Percentiles rank a stretch among this genome's conserved stretches.
These are phyloP conservation scores for Strongylocentrotus purpuratus DNA, from an alignment of 35 echinoderm and acorn worm genomes.

Conservation along the genomic window DNA sequence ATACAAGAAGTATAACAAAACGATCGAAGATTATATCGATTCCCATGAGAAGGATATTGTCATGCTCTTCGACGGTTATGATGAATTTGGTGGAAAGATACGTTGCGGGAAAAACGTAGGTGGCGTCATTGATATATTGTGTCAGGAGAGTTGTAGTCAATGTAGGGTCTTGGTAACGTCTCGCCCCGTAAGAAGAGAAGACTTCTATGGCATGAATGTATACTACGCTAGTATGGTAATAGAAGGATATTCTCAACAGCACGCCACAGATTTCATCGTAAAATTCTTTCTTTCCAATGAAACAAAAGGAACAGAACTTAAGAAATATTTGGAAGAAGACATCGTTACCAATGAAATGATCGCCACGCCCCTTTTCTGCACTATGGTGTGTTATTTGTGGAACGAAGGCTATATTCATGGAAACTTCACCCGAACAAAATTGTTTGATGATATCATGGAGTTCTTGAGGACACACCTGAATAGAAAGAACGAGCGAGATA, in stretches of 20 bases:
- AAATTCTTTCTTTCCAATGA: conserved; percentile 9
- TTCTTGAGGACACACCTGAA: not conserved
- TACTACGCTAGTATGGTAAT: conserved; percentile 3
- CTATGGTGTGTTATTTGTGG: conserved; percentile 40
- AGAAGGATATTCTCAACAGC: conserved; percentile 7
- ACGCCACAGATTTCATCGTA: not conserved
- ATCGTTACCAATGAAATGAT: conserved; percentile 4
- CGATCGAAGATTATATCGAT: not conserved
- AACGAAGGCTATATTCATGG: not conserved
- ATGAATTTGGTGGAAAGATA: conserved; percentile 1
- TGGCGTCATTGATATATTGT: not conserved
- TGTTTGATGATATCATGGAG: not conserved
- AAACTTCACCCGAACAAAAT: not conserved
- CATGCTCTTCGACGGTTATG: conserved; percentile 33
- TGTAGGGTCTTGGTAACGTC: not conserved
- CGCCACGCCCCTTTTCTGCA: not conserved
- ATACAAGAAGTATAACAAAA: too few relatives aligned
- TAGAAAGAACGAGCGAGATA: not conserved
- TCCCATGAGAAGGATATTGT: conserved; percentile 1
- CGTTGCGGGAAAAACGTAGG: not conserved
- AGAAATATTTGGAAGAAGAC: not conserved
- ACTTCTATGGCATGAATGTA: not conserved
- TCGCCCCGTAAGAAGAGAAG: not conserved
- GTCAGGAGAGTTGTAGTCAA: not conserved
- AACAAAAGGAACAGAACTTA: not conserved